Evolutionary conservation across 2,113 vertebrate species (phyloP), one percentile per base, ranked within the genome.

Genomic region (Nothobranchius kuhntae): DNA sequence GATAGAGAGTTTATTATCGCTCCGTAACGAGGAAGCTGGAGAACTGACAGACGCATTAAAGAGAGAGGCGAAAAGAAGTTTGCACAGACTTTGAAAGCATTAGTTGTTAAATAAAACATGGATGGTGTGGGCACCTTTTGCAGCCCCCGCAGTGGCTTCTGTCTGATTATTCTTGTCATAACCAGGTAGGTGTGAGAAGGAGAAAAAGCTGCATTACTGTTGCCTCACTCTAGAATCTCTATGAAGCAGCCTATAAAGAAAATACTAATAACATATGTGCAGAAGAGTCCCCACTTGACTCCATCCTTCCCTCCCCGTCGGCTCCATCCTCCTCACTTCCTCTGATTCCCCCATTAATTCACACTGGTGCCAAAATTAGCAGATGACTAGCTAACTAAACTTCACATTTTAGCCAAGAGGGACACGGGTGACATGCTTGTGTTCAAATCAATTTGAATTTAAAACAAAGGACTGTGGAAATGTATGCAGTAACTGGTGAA

Each of bases 381-480:
- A 75, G 85, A 73, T 69, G 61, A 89, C 90, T 88, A 86, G 90
- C 84, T 87, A 87, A 89, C 87, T 87, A 82, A 91, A 91, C 86
- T 89, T 89, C 85, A 81, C 71, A 83, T 85, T 89, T 80, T 79
- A 65, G 85, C 86, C 80, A 46, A 66, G 62, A 80, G 84, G 81
- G 81, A 78, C 42, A 26, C 30, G 68, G 77, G 68, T 48, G 75
- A 80, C 67, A 78, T 61, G 38, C 78, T 8, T 68, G 55, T 65
- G 85, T 87, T 87, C 86, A 81, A 91, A 89, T 91, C 86, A 91
- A 90, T 40, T 1, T 40, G 38, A 40, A 40, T 40, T 8, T 40
- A 87, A 89, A 86, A 91, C 89, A 86, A 91, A 81, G 76, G 88
- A 91, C 89, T 91, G 78, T 71, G 62, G 80, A 90, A 90, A 78